A percentile compares a stretch with the other conserved stretches of the same genome.
phyloP scores from a whole-genome alignment of 2,797 vertebrate species.

The Semaprochilodus insignis region DNA sequence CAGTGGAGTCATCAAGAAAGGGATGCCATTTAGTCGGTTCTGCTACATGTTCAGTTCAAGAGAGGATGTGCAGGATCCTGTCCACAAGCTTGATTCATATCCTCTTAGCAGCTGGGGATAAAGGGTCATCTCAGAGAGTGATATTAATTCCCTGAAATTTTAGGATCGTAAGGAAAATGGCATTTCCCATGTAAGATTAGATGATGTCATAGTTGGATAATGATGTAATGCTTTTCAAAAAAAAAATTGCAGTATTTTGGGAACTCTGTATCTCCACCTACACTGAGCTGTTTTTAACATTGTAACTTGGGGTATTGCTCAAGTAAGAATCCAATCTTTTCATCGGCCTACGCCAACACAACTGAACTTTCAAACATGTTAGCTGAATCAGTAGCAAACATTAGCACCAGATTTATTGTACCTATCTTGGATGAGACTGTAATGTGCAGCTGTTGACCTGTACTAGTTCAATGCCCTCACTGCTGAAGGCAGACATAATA shows the following conservation, averaged over 20 bases:
- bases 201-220: neutral
- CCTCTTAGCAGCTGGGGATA: neutral
- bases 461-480: too few species aligned
- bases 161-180: neutral
- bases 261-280: too few species aligned
- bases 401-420: too few species aligned
- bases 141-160: neutral
- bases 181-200: neutral
- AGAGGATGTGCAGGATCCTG: neutral
- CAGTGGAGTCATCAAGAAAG: neutral
- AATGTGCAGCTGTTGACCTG: too few species aligned
- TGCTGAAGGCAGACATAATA: too few species aligned
- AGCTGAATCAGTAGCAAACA: too few species aligned
- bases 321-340: too few species aligned
- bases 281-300: too few species aligned
- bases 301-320: too few species aligned
- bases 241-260: neutral
- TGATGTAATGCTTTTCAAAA: neutral
- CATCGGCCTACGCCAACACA: too few species aligned
- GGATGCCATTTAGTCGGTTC: neutral
- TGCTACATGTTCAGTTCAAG: constrained; percentile 15
- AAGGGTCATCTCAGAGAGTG: neutral
- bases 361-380: too few species aligned
- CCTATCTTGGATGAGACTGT: too few species aligned
- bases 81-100: constrained; percentile 21